A percentile compares a stretch with the other conserved stretches of the same genome.
phyloP scores from a whole-genome alignment of 2,888 invertebrate species.

The Sinentomon sp. region DNA sequence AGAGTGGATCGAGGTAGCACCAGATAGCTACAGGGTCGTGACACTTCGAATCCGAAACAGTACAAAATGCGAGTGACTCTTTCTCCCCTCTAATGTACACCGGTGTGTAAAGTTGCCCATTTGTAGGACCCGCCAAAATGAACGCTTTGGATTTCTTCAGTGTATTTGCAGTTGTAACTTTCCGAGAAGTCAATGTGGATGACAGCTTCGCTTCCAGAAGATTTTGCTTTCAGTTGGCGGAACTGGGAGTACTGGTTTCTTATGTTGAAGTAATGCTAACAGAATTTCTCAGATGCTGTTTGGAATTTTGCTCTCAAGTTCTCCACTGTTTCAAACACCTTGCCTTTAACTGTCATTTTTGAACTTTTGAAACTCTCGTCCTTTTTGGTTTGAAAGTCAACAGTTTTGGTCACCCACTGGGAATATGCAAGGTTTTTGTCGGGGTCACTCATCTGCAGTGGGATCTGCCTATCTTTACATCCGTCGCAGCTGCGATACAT shows the following conservation, averaged over 20 bases:
- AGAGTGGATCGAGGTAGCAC: slow-evolving; percentile 19
- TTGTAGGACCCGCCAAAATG: slow-evolving; percentile 19
- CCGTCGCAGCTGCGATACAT: no score
- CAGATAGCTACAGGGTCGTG: slow-evolving; percentile 21
- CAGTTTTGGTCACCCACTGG: not conserved
- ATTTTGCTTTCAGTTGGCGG: slow-evolving; percentile 11
- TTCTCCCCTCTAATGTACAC: slow-evolving; percentile 15
- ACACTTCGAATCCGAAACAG: slow-evolving; percentile 17
- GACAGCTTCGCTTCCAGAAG: slow-evolving; percentile 13
- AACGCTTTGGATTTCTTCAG: no score
- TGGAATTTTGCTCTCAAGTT: not conserved
- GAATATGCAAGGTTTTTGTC: not conserved
- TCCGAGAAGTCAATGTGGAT: slow-evolving; percentile 20
- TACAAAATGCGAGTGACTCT: slow-evolving; percentile 14
- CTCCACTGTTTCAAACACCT: not conserved
- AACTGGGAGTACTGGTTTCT: slow-evolving; percentile 11
- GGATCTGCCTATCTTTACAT: no score
- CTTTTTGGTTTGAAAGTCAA: not conserved
- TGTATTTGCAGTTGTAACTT: slow-evolving; percentile 19
- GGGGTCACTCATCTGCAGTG: no score
- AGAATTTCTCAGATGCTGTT: not conserved
- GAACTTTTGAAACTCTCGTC: not conserved
- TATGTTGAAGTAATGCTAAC: slow-evolving; percentile 11
- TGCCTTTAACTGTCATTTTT: not conserved
- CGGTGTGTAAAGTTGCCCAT: slow-evolving; percentile 20